Evolutionary conservation across 2,797 vertebrate species (phyloP).

Genomic region (Eulemur mongoz): DNA sequence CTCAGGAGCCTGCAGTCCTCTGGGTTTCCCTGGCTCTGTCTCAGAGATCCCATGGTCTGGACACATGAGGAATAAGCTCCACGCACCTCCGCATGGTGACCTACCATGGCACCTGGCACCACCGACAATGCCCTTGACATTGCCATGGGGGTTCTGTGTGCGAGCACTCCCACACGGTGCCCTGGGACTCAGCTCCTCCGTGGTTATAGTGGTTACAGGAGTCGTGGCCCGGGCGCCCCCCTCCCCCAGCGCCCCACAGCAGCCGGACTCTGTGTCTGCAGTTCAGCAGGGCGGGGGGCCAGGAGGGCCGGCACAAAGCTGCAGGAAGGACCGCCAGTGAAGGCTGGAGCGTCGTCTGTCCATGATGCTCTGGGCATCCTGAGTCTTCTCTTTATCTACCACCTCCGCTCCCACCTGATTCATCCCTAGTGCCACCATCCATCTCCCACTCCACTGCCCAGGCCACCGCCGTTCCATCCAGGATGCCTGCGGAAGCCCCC

Average conservation of each 20-base stretch:
- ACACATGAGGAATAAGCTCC: background rate
- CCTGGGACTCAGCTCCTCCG: background rate
- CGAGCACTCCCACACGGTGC: background rate
- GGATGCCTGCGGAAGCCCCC: too few relatives aligned
- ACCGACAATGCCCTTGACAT: background rate
- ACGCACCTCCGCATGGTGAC: too few relatives aligned
- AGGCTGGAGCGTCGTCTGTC: too few relatives aligned
- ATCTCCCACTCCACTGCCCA: background rate
- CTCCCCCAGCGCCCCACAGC: too few relatives aligned
- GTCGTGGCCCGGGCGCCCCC: background rate
- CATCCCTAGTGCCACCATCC: background rate
- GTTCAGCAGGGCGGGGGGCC: too few relatives aligned
- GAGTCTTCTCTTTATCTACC: background rate
- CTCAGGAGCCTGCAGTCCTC: background rate
- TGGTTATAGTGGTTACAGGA: background rate
- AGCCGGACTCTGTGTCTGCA: slow-evolving; percentile 41
- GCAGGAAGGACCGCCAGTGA: background rate
- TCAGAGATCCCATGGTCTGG: background rate
- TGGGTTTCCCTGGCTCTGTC: background rate
- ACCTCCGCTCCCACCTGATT: too few relatives aligned
- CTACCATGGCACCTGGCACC: background rate
- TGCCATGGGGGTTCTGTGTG: accelerated
- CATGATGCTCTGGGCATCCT: background rate
- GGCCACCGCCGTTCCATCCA: background rate
- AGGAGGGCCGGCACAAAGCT: background rate